These are phyloP conservation scores for Eristalis arbustorum DNA, from an alignment of 2,888 invertebrate genomes.

Conservation along the genomic window DNA sequence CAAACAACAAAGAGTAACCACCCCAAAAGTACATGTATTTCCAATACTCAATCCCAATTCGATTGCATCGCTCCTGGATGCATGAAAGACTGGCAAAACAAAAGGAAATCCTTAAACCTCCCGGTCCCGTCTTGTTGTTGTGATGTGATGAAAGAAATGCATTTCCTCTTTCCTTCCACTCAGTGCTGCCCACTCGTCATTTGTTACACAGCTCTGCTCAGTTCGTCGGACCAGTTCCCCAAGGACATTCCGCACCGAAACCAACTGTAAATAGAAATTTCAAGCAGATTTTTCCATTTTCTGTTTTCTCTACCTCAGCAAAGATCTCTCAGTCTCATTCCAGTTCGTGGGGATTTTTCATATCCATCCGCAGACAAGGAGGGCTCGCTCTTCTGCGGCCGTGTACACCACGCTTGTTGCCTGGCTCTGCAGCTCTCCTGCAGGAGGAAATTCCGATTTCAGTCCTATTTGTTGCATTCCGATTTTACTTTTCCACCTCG, in stretches of 20 bases:
- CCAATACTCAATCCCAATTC: constrained; percentile 14
- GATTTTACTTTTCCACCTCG: neutral
- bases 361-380: neutral
- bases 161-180: constrained; percentile 18
- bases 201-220: neutral
- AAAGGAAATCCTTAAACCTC: neutral
- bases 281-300: constrained; percentile 11
- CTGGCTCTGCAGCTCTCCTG: constrained; percentile 3
- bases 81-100: neutral
- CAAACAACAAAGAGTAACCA: no score
- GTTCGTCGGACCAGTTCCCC: neutral
- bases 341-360: constrained; percentile 5
- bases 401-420: neutral
- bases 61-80: constrained; percentile 4
- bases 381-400: constrained; percentile 1
- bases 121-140: no score
- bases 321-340: neutral
- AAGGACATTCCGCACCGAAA: constrained; percentile 50
- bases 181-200: constrained; percentile 35
- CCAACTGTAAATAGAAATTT: constrained; percentile 30
- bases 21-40: neutral
- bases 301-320: neutral
- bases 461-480: neutral
- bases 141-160: constrained; percentile 40
- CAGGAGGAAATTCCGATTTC: constrained; percentile 49